A percentile compares a stretch with the other conserved stretches of the same genome.
phyloP scores from a whole-genome alignment of 2,797 vertebrate genomes.

The Atherinosoma microstoma region DNA sequence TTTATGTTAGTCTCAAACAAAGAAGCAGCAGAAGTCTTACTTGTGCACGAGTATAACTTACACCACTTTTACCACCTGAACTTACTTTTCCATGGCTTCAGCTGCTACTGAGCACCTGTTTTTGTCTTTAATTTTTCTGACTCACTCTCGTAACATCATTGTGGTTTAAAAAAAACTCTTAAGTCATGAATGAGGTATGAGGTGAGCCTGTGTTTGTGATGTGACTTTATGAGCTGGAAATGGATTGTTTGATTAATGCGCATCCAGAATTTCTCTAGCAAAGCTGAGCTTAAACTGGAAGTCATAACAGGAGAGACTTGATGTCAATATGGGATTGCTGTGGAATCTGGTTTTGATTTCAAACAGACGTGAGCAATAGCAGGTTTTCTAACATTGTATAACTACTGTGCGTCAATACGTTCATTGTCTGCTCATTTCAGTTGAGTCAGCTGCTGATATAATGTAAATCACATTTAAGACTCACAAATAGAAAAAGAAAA shows the following conservation, averaged over 20 bases:
- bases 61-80: conserved; percentile 35
- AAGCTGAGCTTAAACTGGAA: conserved; percentile 4
- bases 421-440: conserved; percentile 16
- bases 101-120: conserved; percentile 37
- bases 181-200: conserved; percentile 28
- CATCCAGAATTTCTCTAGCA: conserved; percentile 21
- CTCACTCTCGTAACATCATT: conserved; percentile 45
- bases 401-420: not conserved
- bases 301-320: not conserved
- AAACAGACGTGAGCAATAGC: not conserved
- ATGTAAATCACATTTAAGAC: not conserved
- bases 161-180: conserved; percentile 12
- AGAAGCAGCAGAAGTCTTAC: not conserved
- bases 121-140: conserved; percentile 44
- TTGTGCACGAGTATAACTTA: not conserved
- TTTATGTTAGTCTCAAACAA: not conserved
- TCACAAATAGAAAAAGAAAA: not conserved
- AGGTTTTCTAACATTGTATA: conserved; percentile 13
- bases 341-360: conserved; percentile 24
- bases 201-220: conserved; percentile 17
- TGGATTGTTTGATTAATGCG: conserved; percentile 36
- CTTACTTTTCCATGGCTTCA: conserved; percentile 3
- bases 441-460: conserved; percentile 11
- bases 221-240: conserved; percentile 30
- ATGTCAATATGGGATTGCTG: not conserved